phyloP scores from a whole-genome alignment of 1,140 invertebrate species.

The Scaptomyza montana region DNA sequence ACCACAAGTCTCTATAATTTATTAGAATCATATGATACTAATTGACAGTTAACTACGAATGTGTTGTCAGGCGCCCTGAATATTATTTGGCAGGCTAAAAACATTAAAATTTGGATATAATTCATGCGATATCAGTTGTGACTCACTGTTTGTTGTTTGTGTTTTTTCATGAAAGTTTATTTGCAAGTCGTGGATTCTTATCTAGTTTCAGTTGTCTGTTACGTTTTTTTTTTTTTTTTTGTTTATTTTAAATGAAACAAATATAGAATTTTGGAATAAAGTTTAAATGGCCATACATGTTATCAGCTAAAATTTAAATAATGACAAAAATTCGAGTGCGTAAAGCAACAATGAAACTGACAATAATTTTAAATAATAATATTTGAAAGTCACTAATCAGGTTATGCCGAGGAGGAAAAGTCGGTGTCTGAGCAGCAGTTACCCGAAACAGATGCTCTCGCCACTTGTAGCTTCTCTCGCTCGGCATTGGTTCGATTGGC shows the following conservation, averaged over 20 bases:
- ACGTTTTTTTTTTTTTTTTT: not conserved
- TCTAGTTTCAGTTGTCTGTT: not conserved
- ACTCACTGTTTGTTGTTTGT: not conserved
- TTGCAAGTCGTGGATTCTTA: not conserved
- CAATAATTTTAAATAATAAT: not conserved
- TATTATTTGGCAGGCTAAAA: not conserved
- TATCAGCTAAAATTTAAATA: not conserved
- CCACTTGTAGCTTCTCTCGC: conserved; percentile 58
- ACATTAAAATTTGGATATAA: not conserved
- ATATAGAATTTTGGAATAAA: not conserved
- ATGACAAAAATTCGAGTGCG: not conserved
- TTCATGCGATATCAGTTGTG: not conserved
- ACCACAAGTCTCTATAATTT: conserved; percentile 53
- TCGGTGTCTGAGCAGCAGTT: not conserved
- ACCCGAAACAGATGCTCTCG: conserved; percentile 55
- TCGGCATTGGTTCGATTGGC: conserved; percentile 44
- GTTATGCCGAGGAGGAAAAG: not conserved
- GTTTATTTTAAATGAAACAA: not conserved
- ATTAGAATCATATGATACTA: conserved; percentile 23
- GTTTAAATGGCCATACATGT: not conserved
- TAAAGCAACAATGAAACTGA: not conserved
- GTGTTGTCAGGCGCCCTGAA: not conserved
- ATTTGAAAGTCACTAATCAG: conserved; percentile 14
- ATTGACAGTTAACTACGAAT: not conserved
- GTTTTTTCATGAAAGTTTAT: not conserved